A percentile compares a stretch with the other conserved stretches of the same genome.
Conservation (phyloP, 2,888 invertebrate genomes). For the Julus scanicus region DNA sequence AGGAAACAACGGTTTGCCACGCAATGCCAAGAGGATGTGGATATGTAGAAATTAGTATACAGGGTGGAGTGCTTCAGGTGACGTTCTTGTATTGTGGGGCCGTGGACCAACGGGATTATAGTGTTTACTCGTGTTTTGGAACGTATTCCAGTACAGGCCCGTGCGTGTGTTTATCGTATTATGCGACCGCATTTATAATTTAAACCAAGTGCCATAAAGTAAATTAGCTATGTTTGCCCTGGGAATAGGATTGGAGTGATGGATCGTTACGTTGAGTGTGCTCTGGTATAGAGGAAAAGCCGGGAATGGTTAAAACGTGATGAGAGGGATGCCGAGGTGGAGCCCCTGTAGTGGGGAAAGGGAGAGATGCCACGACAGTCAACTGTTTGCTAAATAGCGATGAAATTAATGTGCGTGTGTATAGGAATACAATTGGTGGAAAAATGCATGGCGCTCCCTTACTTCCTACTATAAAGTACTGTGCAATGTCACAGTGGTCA, state of each 20-base stretch:
- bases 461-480: too few species aligned
- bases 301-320: not conserved
- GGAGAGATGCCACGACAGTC: not conserved
- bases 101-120: too few species aligned
- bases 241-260: constrained; percentile 51
- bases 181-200: constrained; percentile 51
- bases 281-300: not conserved
- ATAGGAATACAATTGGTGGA: not conserved
- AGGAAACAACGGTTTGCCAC: not conserved
- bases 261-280: constrained; percentile 30
- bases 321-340: not conserved
- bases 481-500: too few species aligned
- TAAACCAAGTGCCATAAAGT: constrained; percentile 51
- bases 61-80: not conserved
- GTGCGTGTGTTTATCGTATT: constrained; percentile 41
- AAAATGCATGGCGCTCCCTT: too few species aligned
- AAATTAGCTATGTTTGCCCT: constrained; percentile 50
- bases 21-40: not conserved
- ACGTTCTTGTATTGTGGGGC: too few species aligned
- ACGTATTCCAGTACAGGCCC: not conserved
- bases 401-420: constrained; percentile 6
- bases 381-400: constrained; percentile 19
- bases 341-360: not conserved
- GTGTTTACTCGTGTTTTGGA: not conserved
- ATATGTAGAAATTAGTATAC: not conserved